Evolutionary conservation across 64 coral and sea anemone species (phyloP).

Genomic region (Dendronephthya gigantea): DNA sequence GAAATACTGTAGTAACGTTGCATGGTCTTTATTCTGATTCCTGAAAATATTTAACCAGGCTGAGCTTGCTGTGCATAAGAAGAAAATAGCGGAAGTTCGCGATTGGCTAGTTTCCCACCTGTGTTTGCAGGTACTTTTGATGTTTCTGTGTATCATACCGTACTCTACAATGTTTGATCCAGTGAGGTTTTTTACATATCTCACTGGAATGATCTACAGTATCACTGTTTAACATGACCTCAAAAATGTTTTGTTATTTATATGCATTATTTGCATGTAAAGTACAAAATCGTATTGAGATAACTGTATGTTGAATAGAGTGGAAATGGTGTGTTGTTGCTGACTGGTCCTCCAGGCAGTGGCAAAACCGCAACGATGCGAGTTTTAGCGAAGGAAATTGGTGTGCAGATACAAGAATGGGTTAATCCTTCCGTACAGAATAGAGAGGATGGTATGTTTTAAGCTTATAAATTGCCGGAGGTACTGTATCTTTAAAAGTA

Average conservation of each 20-base stretch:
- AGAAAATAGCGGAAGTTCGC: slow-evolving; percentile 85
- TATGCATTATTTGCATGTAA: neutral
- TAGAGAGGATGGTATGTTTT: slow-evolving; percentile 37
- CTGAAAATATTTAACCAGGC: slow-evolving; percentile 30
- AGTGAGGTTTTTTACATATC: too few species aligned
- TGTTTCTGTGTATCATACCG: too few species aligned
- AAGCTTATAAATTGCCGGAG: neutral
- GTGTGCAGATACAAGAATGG: slow-evolving; percentile 90
- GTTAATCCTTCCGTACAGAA: slow-evolving; percentile 49
- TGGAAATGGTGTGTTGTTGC: slow-evolving; percentile 51
- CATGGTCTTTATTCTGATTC: neutral
- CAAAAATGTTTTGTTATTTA: too few species aligned
- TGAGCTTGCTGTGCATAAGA: slow-evolving; percentile 93
- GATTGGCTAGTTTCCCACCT: slow-evolving; percentile 76
- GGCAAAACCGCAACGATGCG: slow-evolving; percentile 85
- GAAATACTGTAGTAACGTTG: too few species aligned
- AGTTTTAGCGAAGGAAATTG: slow-evolving; percentile 62
- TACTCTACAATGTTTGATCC: too few species aligned
- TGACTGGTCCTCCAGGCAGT: slow-evolving; percentile 78
- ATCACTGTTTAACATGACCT: too few species aligned
- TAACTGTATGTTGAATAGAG: neutral
- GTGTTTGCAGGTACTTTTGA: slow-evolving; percentile 43
- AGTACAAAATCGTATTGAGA: neutral
- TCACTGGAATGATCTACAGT: too few species aligned
- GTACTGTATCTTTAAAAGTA: too few species aligned